Evolutionary conservation across 2,797 vertebrate genomes (phyloP), one percentile per base, ranked within the genome.

Genomic region (Melanotaenia parkinsoni): DNA sequence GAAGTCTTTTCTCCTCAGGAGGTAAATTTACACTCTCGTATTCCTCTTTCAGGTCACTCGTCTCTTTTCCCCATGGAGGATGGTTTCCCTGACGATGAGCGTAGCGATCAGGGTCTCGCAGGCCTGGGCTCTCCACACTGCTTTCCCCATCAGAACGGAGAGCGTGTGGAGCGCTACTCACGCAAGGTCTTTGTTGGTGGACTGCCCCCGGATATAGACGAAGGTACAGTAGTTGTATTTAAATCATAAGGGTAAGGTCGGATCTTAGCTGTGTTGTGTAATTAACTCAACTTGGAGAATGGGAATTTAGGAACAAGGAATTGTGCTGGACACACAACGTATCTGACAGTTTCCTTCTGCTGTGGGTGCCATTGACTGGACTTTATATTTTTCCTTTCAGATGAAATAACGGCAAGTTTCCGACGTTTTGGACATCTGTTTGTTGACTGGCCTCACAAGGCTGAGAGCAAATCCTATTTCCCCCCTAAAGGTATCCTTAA

Each of bases 381-480:
- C 10, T 3, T 74, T 60, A 18, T 77, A 12, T 68, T 40, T 76
- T 45, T 67, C 1, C 45, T 80, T 85, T 66, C 86, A 99, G 98
- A 99, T 91, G 98, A 99, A 93, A 99, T 99, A 86, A 99, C 98
- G 4, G 98, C 98, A 83, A 99, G 98, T 91, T 99, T 99, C 92
- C 95, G 98, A 60, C 97, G 98, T 80, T 99, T 99, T 89, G 98
- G 98, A 81, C 98, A 98, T 92, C 95, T 99, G 91, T 98, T 99
- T 93, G 98, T 99, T 84, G 98, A 99, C 90, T 99, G 98, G 98
- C 98, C 98, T 85, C 98, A 99, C 90, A 99, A 99, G 93, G 98
- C 98, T 63, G 98, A 99, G 93, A 99, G 98, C 94, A 99, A 99
- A 92, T 99, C 98, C 61, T 99, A 99, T 77, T 99, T 99, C 81